Evolutionary conservation across 2,113 vertebrate genomes (phyloP), one percentile per base, ranked within the genome.

Genomic region (Beaufortia kweichowensis): DNA sequence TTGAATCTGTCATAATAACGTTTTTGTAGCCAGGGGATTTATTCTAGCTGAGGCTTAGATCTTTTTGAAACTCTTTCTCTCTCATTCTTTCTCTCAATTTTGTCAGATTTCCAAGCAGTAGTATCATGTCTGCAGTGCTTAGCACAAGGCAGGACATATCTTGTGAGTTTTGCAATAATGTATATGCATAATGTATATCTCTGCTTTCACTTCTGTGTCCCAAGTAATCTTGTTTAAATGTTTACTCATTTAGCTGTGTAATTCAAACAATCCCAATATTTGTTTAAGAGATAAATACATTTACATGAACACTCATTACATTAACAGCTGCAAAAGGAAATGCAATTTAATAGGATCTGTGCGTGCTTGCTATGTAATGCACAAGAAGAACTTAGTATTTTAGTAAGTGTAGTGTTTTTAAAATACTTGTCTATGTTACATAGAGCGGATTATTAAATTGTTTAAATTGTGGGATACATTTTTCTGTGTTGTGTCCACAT

Each of bases 11-110:
- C 74, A 24, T 56, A 53, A 65, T 76, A 53, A 53, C 50, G 17
- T 65, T 65, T 65, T 65, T 76, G 61, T 76, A 65, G 48, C 31
- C 60, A 10, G 28, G 21, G 48, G 28, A 55, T 69, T 69, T 69
- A 55, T 69, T 55, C 19, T 23, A 23, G n/a, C 29, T 33, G 24
- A 67, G 28, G 41, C 15, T 67, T 33, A 55, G 46, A 33, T 69
- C 48, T 53, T 69, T 55, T 11, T 55, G 28, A 17, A 26, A 53
- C 65, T 46, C 33, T 62, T 35, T 21, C 5, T 39, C n/a, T 50
- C 24, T 66, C 41, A 23, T 10, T 64, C 17, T 31, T 31, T 11
- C 11, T 46, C 19, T 59, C 23, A 72, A 8, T 53, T 31, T 31
- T 17, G 26, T 31, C 21, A 31, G 4, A 48, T 66, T n/a, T 48